Percentiles rank a stretch among this genome's conserved stretches.
Conservation (phyloP, 2,113 vertebrate species). For the Psilopogon haemacephalus region DNA sequence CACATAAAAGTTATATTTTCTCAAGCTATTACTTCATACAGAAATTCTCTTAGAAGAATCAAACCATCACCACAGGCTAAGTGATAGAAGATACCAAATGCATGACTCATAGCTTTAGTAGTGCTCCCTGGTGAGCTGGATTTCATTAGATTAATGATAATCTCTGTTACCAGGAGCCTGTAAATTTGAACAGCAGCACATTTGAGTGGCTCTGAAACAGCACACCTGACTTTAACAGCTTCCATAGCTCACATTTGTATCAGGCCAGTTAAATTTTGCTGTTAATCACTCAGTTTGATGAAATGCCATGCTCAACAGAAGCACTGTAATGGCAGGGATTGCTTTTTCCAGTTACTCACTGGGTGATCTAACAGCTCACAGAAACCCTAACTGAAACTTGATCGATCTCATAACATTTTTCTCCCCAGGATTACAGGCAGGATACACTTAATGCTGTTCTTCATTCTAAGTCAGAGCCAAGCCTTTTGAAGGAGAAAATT, state of each 20-base stretch:
- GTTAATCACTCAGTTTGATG: not conserved
- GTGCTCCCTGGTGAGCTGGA: not conserved
- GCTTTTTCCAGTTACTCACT: not conserved
- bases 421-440: not conserved
- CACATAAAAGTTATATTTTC: not conserved
- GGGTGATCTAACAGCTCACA: not conserved
- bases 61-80: not conserved
- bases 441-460: not conserved
- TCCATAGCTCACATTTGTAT: not conserved
- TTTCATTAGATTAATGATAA: not conserved
- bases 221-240: not conserved
- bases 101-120: not conserved
- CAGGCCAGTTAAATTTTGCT: not conserved
- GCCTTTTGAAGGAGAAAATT: not conserved
- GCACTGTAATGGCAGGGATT: not conserved
- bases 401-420: not conserved
- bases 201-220: not conserved
- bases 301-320: not conserved
- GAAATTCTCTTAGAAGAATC: not conserved
- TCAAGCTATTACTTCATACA: not conserved
- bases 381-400: not conserved
- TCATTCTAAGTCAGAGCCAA: not conserved
- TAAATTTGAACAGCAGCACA: not conserved
- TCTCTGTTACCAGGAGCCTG: not conserved
- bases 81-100: accelerated